A percentile compares a stretch with the other conserved stretches of the same genome.
Conservation (phyloP, 2,113 vertebrate genomes). For the Neodon shergylaensis region DNA sequence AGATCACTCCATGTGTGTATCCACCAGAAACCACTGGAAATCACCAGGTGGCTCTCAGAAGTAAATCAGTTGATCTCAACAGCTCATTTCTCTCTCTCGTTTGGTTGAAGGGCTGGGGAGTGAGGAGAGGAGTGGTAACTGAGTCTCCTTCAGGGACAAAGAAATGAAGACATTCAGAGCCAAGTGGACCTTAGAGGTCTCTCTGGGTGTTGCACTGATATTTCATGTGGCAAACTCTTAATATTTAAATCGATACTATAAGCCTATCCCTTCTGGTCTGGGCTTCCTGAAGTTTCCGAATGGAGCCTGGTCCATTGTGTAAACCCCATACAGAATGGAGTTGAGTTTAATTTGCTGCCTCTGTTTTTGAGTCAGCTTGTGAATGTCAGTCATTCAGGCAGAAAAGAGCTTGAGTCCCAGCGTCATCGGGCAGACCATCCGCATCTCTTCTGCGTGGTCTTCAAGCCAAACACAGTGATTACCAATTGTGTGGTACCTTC, state of each 20-base stretch:
- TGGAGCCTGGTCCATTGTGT: background rate
- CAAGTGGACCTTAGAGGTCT: background rate
- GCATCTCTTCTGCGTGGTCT: background rate
- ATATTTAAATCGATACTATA: background rate
- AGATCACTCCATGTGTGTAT: background rate
- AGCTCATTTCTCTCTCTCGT: background rate
- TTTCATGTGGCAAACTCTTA: background rate
- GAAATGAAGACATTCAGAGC: background rate
- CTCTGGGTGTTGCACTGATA: background rate
- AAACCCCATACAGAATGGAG: background rate
- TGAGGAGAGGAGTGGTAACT: background rate
- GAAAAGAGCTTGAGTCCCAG: background rate
- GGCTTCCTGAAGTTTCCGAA: constrained; percentile 44
- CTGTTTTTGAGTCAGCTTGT: constrained; percentile 39
- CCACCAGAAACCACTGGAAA: background rate
- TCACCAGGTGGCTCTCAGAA: background rate
- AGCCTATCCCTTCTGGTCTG: background rate
- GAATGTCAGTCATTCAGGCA: background rate
- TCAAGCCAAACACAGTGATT: background rate
- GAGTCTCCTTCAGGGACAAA: background rate
- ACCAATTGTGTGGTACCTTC: background rate
- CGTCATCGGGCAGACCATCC: background rate
- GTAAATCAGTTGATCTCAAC: background rate
- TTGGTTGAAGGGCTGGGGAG: background rate
- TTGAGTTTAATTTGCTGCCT: constrained; percentile 34